These are phyloP conservation scores for Pristiophorus japonicus DNA, from an alignment of 2,113 vertebrate species.

Conservation along the genomic window DNA sequence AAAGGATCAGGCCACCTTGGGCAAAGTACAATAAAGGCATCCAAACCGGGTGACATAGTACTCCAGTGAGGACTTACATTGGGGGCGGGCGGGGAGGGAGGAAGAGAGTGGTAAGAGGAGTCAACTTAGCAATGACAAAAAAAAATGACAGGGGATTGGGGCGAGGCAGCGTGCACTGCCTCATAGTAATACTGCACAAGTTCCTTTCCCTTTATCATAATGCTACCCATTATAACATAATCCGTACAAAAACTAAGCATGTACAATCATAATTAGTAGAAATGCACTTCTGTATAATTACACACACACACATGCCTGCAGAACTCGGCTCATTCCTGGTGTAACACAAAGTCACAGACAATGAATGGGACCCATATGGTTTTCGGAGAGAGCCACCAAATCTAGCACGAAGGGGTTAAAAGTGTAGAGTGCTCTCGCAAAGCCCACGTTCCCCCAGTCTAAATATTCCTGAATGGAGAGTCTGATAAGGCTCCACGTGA, in stretches of 20 bases:
- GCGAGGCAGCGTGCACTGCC: neutral
- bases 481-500: neutral
- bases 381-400: neutral
- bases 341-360: neutral
- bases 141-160: neutral
- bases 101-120: neutral
- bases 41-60: neutral
- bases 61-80: neutral
- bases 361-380: neutral
- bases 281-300: no score
- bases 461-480: conserved; percentile 14
- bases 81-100: no score
- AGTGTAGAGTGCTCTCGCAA: neutral
- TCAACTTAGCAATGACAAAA: neutral
- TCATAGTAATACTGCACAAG: neutral
- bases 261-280: neutral
- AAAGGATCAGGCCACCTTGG: no score
- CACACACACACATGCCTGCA: neutral
- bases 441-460: neutral
- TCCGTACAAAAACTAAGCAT: neutral
- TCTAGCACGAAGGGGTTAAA: neutral
- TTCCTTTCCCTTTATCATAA: neutral
- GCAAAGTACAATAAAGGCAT: neutral
- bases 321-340: no score
- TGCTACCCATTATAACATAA: neutral